Percentiles rank a stretch among this genome's conserved stretches.
Conservation (phyloP, 2,113 vertebrate species). For the Notarius lentiginosus region DNA sequence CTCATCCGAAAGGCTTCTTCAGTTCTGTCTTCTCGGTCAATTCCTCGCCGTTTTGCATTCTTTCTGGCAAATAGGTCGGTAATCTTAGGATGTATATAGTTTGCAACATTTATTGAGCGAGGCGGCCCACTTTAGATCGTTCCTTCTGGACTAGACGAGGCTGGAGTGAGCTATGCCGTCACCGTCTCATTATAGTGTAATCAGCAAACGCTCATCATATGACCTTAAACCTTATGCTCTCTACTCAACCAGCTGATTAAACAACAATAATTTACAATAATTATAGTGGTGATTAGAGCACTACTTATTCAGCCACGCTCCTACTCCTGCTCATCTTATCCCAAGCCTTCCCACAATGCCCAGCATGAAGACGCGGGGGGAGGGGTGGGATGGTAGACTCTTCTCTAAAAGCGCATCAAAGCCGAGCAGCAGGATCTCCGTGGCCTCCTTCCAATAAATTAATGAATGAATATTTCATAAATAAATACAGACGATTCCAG, state of each 20-base stretch:
- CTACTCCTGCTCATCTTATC: neutral
- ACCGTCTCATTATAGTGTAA: neutral
- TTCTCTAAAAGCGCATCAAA: neutral
- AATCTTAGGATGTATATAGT: too few species aligned
- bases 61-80: too few species aligned
- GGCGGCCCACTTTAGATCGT: too few species aligned
- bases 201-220: too few species aligned
- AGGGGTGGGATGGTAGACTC: neutral
- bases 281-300: neutral
- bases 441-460: neutral
- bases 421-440: neutral
- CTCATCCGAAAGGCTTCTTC: too few species aligned
- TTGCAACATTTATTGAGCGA: too few species aligned
- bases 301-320: neutral
- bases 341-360: slow-evolving; percentile 5
- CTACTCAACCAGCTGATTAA: neutral
- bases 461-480: neutral
- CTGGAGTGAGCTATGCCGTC: too few species aligned
- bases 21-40: too few species aligned
- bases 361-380: neutral
- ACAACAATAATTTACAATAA: neutral
- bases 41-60: too few species aligned
- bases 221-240: neutral
- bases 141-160: too few species aligned
- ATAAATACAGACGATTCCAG: neutral